Evolutionary conservation across 2,797 vertebrate species (phyloP), one percentile per base, ranked within the genome.

Genomic region (Lophotriccus pileatus): DNA sequence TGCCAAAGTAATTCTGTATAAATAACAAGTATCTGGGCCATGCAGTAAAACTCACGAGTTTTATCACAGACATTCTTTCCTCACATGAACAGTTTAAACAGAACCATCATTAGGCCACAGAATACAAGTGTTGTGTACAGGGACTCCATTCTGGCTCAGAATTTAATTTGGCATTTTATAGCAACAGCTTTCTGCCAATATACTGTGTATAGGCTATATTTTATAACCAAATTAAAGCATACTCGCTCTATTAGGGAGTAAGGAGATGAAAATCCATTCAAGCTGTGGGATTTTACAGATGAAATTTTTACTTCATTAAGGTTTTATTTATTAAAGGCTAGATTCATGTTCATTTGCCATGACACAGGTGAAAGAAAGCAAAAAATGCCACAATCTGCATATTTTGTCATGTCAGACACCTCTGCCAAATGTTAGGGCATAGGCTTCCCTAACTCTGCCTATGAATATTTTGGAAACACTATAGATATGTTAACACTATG

Each of bases 1-100:
- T 89, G 89, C 88, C 93, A 96, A 67, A 87, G 30, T n/a, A 90
- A 85, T 90, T 89, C 41, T 74, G 55, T 79, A 73, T 80, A 86
- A 94, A 91, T 85, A n/a, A 21, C 60, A 75, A 34, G 37, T 84
- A 91, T 87, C 64, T 93, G n/a, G 76, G 64, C 43, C 68, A 90
- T 30, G 28, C 73, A 52, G 53, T 93, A 87, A 91, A 86, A 30
- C 74, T 73, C 43, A 82, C 22, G 14, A 89, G 49, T 83, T 93
- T 92, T 82, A 90, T 86, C 53, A 64, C 36, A 81, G 39, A 69
- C 36, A 68, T 92, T 85, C 90, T 89, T 92, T 95, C 46, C 66
- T 92, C 63, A 81, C 17, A 80, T 66, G 50, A 89, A 82, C 15
- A 3, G 39, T 62, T 86, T 93, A 62, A 94, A 94, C 75, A 95